A percentile compares a stretch with the other conserved stretches of the same genome.
Evolutionary conservation across 2,797 vertebrate genomes (phyloP).

Genomic region (Notolepis coatsorum): DNA sequence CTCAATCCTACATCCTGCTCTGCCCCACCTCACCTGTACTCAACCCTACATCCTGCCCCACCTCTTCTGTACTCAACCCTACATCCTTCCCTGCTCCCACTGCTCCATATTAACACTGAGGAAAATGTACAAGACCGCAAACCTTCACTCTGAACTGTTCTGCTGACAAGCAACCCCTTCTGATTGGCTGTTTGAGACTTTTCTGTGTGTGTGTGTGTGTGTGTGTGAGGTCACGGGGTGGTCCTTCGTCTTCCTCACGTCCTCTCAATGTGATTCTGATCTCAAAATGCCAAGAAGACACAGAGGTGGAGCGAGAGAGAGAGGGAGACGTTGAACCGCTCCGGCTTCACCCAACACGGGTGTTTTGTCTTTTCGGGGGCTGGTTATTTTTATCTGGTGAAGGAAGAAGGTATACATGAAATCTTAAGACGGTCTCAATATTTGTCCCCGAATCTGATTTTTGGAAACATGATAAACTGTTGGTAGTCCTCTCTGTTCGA

Average conservation of each 20-base stretch:
- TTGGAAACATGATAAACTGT: slow-evolving; percentile 39
- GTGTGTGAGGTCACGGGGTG: slow-evolving; percentile 15
- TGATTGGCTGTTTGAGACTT: slow-evolving; percentile 20
- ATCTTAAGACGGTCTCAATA: slow-evolving; percentile 32
- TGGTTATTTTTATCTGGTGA: slow-evolving; percentile 17
- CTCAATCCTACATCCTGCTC: not conserved
- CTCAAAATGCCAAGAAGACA: slow-evolving; percentile 8
- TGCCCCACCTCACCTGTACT: not conserved
- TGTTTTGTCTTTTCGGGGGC: slow-evolving; percentile 16
- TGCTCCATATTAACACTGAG: slow-evolving; percentile 21
- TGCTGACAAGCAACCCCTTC: slow-evolving; percentile 9
- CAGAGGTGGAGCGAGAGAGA: not conserved
- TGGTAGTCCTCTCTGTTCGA: slow-evolving; percentile 5
- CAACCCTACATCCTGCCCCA: not conserved
- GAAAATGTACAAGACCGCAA: slow-evolving; percentile 32
- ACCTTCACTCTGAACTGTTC: not conserved
- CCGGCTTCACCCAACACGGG: not conserved
- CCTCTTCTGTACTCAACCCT: too few relatives aligned
- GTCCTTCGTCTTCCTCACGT: not conserved
- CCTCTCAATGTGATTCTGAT: not conserved
- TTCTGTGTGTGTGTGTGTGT: not conserved
- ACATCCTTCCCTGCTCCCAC: not conserved
- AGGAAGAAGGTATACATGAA: slow-evolving; percentile 13
- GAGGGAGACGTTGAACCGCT: not conserved
- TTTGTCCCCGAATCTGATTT: slow-evolving; percentile 37